Evolutionary conservation across 2,888 invertebrate genomes (phyloP).

Genomic region (Merodon equestris): DNA sequence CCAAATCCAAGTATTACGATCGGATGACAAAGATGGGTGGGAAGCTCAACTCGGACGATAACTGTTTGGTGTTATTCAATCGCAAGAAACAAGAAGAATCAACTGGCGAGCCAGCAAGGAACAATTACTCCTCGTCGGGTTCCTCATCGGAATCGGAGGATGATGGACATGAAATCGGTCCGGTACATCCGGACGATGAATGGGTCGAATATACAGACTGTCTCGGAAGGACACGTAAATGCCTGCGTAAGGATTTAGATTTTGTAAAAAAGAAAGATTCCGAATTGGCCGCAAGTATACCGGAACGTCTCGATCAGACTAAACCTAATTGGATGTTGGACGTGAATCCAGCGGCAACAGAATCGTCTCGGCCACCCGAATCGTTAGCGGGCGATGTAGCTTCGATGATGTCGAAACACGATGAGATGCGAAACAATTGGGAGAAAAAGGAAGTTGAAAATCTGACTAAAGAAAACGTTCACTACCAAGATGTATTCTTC

Average conservation of each 20-base stretch:
- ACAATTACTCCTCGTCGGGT: slow-evolving; percentile 36
- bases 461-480: slow-evolving; percentile 86
- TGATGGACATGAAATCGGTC: slow-evolving; percentile 65
- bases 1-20: slow-evolving; percentile 78
- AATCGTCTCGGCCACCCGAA: slow-evolving; percentile 75
- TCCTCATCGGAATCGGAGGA: slow-evolving; percentile 73
- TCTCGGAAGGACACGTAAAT: slow-evolving; percentile 91
- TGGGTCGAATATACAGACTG: slow-evolving; percentile 94
- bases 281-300: slow-evolving; percentile 76
- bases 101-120: slow-evolving; percentile 6
- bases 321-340: slow-evolving; percentile 78
- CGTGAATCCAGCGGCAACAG: slow-evolving; percentile 71
- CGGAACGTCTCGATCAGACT: slow-evolving; percentile 76
- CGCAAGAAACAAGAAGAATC: slow-evolving; percentile 76
- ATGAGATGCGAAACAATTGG: slow-evolving; percentile 91
- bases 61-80: slow-evolving; percentile 78
- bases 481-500: slow-evolving; percentile 95
- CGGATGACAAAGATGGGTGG: slow-evolving; percentile 78
- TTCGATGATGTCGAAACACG: slow-evolving; percentile 82
- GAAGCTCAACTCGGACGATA: slow-evolving; percentile 77
- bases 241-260: slow-evolving; percentile 87
- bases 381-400: slow-evolving; percentile 76
- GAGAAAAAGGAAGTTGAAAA: slow-evolving; percentile 89
- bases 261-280: slow-evolving; percentile 84
- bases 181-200: slow-evolving; percentile 81